Percentiles rank a stretch among this genome's conserved stretches.
These are phyloP conservation scores for Drosophila varians DNA, from an alignment of 1,140 invertebrate species.

Conservation along the genomic window DNA sequence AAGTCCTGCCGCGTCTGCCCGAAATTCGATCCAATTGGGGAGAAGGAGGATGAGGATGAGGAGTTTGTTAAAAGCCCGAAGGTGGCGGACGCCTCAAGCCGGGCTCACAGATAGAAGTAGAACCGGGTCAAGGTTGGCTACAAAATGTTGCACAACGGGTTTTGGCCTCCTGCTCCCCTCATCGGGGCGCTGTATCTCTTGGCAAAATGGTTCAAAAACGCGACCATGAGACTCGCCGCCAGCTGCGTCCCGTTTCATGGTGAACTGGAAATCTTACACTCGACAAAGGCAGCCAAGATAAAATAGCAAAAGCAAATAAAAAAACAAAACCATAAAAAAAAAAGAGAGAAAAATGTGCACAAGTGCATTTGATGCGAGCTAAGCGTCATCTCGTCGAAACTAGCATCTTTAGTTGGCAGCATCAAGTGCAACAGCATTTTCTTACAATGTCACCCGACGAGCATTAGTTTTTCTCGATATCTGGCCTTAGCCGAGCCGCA, in stretches of 20 bases:
- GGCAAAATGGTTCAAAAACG: constrained; percentile 55
- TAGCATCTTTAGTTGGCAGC: constrained; percentile 73
- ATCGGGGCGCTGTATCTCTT: constrained; percentile 22
- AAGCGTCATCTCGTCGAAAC: constrained; percentile 33
- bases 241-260: constrained; percentile 65
- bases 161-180: constrained; percentile 12
- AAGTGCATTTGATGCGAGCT: constrained; percentile 29
- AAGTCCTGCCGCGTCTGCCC: constrained; percentile 52
- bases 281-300: constrained; percentile 17
- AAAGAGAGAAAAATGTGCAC: background rate
- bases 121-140: constrained; percentile 70
- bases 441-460: constrained; percentile 69
- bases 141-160: constrained; percentile 60
- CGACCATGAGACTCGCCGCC: constrained; percentile 47
- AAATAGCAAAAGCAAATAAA: constrained; percentile 18
- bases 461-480: constrained; percentile 67
- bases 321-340: background rate
- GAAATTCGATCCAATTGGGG: constrained; percentile 28
- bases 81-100: constrained; percentile 39
- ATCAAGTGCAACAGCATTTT: constrained; percentile 80
- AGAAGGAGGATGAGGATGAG: too few species aligned
- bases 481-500: constrained; percentile 63
- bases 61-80: constrained; percentile 27
- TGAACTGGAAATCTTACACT: constrained; percentile 63
- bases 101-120: constrained; percentile 32